Evolutionary conservation across 2,888 invertebrate genomes (phyloP).

Genomic region (Trichacis sp.): DNA sequence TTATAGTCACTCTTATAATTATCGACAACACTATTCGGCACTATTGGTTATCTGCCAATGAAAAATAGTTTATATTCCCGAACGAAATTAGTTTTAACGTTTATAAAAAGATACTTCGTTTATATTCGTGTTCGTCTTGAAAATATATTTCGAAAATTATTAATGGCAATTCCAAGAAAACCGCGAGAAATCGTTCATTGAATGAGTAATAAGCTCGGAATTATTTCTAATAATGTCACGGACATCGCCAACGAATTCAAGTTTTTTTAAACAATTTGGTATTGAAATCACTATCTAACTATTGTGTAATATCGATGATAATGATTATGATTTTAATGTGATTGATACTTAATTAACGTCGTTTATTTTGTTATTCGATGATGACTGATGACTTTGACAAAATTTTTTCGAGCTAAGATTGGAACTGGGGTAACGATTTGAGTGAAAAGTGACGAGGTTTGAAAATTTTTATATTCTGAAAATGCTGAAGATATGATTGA

Average conservation of each 20-base stretch:
- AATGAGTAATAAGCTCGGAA: constrained; percentile 32
- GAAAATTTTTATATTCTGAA: too few relatives aligned
- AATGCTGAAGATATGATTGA: too few relatives aligned
- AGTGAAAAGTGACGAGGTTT: too few relatives aligned
- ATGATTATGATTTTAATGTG: too few relatives aligned
- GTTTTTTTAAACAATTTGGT: constrained; percentile 5
- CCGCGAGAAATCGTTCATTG: background rate
- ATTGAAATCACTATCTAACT: constrained; percentile 5
- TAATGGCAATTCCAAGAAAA: background rate
- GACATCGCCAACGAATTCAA: constrained; percentile 27
- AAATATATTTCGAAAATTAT: background rate
- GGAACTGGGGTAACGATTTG: too few relatives aligned
- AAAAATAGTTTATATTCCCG: constrained; percentile 19
- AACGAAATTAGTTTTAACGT: too few relatives aligned
- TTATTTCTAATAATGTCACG: constrained; percentile 34
- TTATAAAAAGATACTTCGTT: too few relatives aligned
- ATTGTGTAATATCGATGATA: constrained; percentile 7
- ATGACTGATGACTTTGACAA: too few relatives aligned
- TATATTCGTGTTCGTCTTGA: too few relatives aligned
- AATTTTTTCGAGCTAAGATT: too few relatives aligned
- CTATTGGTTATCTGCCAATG: constrained; percentile 41
- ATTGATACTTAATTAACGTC: too few relatives aligned
- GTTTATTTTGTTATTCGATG: too few relatives aligned
- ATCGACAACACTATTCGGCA: constrained; percentile 40
- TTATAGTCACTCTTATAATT: constrained; percentile 25